phyloP scores from a whole-genome alignment of 2,113 vertebrate genomes.

The Hypocryptadius cinnamomeus region DNA sequence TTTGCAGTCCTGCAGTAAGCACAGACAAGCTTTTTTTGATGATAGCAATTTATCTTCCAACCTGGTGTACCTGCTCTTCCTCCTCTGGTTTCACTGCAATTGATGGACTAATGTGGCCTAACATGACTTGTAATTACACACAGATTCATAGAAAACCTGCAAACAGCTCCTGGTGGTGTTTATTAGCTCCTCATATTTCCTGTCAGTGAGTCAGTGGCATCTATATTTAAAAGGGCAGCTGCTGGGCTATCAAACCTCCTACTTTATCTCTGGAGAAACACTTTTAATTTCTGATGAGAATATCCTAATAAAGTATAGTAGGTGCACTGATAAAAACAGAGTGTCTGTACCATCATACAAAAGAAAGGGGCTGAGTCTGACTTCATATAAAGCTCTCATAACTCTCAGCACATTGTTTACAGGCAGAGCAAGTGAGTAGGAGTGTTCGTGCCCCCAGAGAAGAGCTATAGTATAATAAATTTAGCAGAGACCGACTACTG shows the following conservation, averaged over 20 bases:
- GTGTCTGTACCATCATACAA: not conserved
- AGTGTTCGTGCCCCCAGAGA: not conserved
- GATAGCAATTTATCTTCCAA: rapidly evolving
- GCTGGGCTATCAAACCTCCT: not conserved
- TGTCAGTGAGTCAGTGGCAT: not conserved
- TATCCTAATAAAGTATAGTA: not conserved
- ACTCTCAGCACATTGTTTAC: not conserved
- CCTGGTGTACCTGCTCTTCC: not conserved
- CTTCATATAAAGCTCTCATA: not conserved
- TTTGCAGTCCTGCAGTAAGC: not conserved
- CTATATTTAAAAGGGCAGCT: not conserved
- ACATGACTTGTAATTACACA: not conserved
- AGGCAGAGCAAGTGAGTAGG: not conserved
- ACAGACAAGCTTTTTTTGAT: not conserved
- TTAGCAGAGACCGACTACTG: not conserved
- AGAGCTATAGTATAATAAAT: not conserved
- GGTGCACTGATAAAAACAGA: not conserved
- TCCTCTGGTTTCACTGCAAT: not conserved
- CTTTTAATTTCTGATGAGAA: not conserved
- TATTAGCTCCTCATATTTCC: not conserved
- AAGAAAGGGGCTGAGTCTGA: not conserved
- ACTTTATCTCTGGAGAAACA: not conserved
- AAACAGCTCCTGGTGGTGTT: not conserved
- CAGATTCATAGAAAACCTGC: not conserved
- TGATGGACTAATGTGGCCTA: not conserved